Conservation (phyloP, 2,888 invertebrate genomes). For the Bombyx huttoni region DNA sequence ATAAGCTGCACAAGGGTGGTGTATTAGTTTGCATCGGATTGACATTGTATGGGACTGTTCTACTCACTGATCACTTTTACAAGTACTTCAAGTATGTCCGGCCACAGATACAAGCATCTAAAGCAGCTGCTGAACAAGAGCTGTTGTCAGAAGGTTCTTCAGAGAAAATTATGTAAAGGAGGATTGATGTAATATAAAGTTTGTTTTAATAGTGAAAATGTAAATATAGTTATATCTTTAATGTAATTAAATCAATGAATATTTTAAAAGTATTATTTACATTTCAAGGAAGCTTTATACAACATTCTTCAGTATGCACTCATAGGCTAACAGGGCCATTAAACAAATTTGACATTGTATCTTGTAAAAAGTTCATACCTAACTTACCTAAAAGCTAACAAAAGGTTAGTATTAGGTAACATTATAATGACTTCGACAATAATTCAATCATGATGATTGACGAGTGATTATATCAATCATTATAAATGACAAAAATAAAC, state of each 20-base stretch:
- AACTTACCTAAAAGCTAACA: too few species aligned
- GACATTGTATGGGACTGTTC: slow-evolving; percentile 38
- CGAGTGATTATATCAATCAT: too few species aligned
- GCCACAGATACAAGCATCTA: slow-evolving; percentile 48
- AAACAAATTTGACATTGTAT: too few species aligned
- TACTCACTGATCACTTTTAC: slow-evolving; percentile 47
- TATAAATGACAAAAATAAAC: too few species aligned
- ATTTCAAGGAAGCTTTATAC: neutral
- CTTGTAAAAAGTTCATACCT: too few species aligned
- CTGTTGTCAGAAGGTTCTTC: slow-evolving; percentile 63
- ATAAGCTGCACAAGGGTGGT: slow-evolving; percentile 59
- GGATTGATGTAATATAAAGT: slow-evolving; percentile 8
- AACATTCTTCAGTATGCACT: neutral
- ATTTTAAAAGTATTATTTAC: neutral
- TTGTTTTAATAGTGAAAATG: slow-evolving; percentile 14
- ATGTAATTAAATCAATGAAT: slow-evolving; percentile 19
- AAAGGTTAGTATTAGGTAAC: too few species aligned
- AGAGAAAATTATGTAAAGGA: slow-evolving; percentile 34
- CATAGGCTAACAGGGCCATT: too few species aligned
- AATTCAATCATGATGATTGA: too few species aligned
- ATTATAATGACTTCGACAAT: too few species aligned
- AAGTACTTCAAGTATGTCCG: slow-evolving; percentile 52
- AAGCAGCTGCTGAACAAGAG: slow-evolving; percentile 48
- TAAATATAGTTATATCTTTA: slow-evolving; percentile 19
- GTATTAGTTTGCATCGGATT: slow-evolving; percentile 59